Percentiles rank a stretch among this genome's conserved stretches.
Conservation (phyloP, 37 sponge, comb jelly and placozoan species). For the Cliona cf. orientalis region DNA sequence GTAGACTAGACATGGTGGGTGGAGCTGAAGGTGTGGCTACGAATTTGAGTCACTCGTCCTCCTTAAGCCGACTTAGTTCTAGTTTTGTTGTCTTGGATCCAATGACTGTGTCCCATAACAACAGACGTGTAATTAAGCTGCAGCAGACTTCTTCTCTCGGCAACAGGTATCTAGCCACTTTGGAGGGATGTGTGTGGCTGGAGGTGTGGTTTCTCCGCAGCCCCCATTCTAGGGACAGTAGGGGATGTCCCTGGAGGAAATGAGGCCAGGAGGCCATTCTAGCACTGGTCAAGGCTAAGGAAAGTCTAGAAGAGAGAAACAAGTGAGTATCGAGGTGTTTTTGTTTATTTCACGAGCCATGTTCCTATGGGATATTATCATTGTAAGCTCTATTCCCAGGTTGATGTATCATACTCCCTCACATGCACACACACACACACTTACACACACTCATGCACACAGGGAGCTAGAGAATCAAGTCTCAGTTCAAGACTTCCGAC, state of each 20-base stretch:
- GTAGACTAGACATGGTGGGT: background rate
- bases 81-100: background rate
- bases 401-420: background rate
- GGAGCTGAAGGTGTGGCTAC: background rate
- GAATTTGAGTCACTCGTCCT: slow-evolving; percentile 7
- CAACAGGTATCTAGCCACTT: background rate
- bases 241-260: slow-evolving; percentile 42
- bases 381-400: too few species aligned
- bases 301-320: slow-evolving; percentile 58
- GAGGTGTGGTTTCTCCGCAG: background rate
- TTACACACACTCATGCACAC: background rate
- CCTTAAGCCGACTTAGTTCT: slow-evolving; percentile 33
- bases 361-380: too few species aligned
- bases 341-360: background rate
- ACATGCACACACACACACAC: background rate
- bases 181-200: background rate
- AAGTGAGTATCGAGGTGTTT: slow-evolving; percentile 9
- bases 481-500: background rate
- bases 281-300: slow-evolving; percentile 63
- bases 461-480: background rate
- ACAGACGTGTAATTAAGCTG: background rate
- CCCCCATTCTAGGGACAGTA: background rate
- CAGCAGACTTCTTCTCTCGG: slow-evolving; percentile 14
- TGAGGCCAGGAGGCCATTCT: slow-evolving; percentile 73
- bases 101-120: background rate